phyloP scores from a whole-genome alignment of 2,888 invertebrate genomes.

The Agriopis leucophaearia region DNA sequence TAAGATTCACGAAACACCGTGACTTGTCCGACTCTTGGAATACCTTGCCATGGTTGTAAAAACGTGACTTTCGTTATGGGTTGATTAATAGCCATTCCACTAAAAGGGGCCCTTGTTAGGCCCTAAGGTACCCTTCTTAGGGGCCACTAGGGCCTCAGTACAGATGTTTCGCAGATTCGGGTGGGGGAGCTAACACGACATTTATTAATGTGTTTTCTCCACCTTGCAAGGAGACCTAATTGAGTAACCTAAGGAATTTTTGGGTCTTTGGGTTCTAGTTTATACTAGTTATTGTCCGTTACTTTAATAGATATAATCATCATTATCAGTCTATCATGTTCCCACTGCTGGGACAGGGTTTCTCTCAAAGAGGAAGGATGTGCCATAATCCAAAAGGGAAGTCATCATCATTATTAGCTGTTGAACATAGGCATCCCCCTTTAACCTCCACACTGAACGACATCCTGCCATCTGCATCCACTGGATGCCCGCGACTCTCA shows the following conservation, averaged over 20 bases:
- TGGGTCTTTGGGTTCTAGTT: background rate
- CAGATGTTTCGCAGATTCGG: constrained; percentile 57
- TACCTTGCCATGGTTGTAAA: constrained; percentile 51
- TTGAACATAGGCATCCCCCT: no score
- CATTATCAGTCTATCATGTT: no score
- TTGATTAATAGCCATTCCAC: constrained; percentile 61
- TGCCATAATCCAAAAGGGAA: no score
- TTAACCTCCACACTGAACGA: no score
- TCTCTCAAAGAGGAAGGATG: no score
- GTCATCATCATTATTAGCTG: no score
- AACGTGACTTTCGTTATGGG: constrained; percentile 68
- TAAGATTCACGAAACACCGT: constrained; percentile 20
- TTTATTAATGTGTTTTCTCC: constrained; percentile 58
- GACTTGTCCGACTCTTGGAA: constrained; percentile 37
- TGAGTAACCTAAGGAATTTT: background rate
- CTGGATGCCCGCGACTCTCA: no score
- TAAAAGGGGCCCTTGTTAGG: constrained; percentile 53
- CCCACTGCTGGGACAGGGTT: no score
- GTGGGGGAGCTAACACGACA: constrained; percentile 55
- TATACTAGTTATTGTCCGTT: no score
- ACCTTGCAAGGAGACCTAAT: background rate
- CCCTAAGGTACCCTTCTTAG: constrained; percentile 47
- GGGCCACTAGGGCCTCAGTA: constrained; percentile 47
- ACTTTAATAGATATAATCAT: no score
- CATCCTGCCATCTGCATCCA: no score